Conservation (phyloP, 2,888 invertebrate species). For the Drosophila pegasa region DNA sequence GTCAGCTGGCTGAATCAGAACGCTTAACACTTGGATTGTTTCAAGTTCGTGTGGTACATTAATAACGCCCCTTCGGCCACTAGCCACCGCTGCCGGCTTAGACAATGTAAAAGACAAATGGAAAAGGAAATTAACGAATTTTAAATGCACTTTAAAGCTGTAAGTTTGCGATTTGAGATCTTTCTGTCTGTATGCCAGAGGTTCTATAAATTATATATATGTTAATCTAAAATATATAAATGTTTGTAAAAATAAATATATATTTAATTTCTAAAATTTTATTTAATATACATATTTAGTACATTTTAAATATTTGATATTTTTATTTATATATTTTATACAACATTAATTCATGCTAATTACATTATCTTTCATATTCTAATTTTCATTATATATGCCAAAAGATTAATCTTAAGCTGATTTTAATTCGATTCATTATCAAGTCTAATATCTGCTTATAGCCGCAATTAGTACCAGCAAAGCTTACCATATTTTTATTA, state of each 20-base stretch:
- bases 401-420: not conserved
- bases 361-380: not conserved
- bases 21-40: conserved; percentile 73
- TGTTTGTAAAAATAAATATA: too few species aligned
- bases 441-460: not conserved
- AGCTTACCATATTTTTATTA: not conserved
- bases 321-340: not conserved
- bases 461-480: not conserved
- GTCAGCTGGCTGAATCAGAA: conserved; percentile 62
- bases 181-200: too few species aligned
- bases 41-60: conserved; percentile 51
- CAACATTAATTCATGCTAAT: not conserved
- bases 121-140: conserved; percentile 8
- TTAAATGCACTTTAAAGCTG: conserved; percentile 30
- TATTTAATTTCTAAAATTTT: too few species aligned
- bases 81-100: not conserved
- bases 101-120: not conserved
- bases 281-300: not conserved
- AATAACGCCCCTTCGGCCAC: conserved; percentile 35
- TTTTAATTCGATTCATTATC: not conserved
- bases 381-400: not conserved
- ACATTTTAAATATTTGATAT: not conserved
- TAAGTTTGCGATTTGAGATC: too few species aligned
- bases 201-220: too few species aligned
- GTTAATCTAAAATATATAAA: too few species aligned